Percentiles rank a stretch among this genome's conserved stretches.
phyloP scores from a whole-genome alignment of 2,888 invertebrate genomes.

The Caenorhabditis zanzibari region DNA sequence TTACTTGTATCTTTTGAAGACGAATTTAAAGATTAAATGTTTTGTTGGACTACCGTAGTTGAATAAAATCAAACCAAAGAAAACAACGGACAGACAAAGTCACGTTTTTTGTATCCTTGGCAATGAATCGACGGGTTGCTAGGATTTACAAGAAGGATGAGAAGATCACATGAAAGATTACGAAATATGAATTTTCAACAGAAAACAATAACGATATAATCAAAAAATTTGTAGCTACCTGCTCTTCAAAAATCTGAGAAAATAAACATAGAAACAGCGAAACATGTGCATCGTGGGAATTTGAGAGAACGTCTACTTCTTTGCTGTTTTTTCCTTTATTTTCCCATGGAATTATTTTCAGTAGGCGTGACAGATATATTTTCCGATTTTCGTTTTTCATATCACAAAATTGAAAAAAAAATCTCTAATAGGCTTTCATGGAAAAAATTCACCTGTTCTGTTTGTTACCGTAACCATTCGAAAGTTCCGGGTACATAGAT shows the following conservation, averaged over 20 bases:
- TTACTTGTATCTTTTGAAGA: background rate
- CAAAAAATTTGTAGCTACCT: background rate
- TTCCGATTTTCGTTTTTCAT: background rate
- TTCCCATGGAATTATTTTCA: background rate
- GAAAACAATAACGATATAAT: too few species aligned
- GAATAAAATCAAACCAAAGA: background rate
- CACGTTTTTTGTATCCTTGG: too few species aligned
- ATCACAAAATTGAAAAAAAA: background rate
- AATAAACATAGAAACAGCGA: constrained; percentile 16
- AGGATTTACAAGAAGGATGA: too few species aligned
- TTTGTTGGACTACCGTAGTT: background rate
- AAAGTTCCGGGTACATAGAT: constrained; percentile 32
- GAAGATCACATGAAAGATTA: too few species aligned
- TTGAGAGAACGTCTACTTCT: background rate
- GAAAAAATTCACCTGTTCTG: constrained; percentile 22
- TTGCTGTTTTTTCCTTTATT: background rate
- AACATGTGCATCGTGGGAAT: constrained; percentile 9
- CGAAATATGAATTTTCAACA: too few species aligned
- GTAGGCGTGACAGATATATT: background rate
- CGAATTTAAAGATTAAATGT: too few species aligned
- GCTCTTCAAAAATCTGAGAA: background rate
- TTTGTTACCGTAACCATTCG: constrained; percentile 10
- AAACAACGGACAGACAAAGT: background rate
- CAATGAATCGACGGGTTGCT: too few species aligned
- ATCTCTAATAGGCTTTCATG: background rate